phyloP scores from a whole-genome alignment of 2,113 vertebrate species.

The Benitochromis conjunctus region DNA sequence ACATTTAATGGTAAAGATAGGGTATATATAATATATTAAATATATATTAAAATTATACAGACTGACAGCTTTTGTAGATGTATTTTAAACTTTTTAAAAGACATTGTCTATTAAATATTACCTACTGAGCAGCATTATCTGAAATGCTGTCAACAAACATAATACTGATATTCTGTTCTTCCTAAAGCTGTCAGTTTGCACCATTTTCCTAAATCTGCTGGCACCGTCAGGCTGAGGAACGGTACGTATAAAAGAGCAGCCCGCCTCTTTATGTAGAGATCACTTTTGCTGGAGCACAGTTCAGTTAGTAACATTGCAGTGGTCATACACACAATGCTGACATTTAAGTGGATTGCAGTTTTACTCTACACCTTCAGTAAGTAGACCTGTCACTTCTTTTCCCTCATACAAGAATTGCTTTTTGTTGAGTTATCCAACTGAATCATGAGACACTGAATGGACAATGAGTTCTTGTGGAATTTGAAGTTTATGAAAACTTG shows the following conservation, averaged over 20 bases:
- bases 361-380: slow-evolving; percentile 15
- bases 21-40: neutral
- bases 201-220: neutral
- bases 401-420: accelerated
- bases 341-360: neutral
- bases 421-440: accelerated
- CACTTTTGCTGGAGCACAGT: neutral
- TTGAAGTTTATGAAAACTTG: neutral
- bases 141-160: neutral
- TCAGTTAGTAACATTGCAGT: neutral
- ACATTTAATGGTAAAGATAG: neutral
- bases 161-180: neutral
- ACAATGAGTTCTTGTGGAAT: neutral
- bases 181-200: neutral
- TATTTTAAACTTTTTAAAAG: neutral
- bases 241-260: neutral
- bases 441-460: neutral
- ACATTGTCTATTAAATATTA: neutral
- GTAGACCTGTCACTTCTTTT: accelerated
- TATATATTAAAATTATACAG: neutral
- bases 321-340: neutral
- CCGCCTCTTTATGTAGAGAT: neutral
- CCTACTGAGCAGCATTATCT: neutral
- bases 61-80: neutral
- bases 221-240: neutral